These are phyloP conservation scores for Rafetus swinhoei DNA, from an alignment of 2,113 vertebrate genomes.

Conservation along the genomic window DNA sequence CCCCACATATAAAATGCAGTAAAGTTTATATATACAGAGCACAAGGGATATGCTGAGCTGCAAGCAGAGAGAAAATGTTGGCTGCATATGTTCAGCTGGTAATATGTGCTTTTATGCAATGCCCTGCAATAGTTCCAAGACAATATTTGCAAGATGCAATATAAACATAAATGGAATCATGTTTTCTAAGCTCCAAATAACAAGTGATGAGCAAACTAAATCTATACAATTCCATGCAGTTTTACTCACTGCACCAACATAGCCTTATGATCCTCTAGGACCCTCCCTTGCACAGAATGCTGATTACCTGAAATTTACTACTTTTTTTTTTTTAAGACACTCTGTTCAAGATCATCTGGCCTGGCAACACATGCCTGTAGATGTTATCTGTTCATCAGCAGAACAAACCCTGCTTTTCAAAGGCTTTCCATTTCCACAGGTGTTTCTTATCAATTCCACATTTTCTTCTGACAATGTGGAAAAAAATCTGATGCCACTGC, in stretches of 20 bases:
- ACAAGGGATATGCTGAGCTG: conserved; percentile 23
- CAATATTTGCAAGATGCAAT: conserved; percentile 64
- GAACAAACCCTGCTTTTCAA: conserved; percentile 43
- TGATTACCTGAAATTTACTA: conserved; percentile 32
- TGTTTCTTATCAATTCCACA: conserved; percentile 57
- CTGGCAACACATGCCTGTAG: conserved; percentile 46
- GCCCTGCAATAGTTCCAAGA: conserved; percentile 49
- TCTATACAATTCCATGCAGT: neutral
- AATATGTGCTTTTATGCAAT: conserved; percentile 42
- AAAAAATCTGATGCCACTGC: conserved; percentile 41
- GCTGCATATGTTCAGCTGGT: conserved; percentile 55
- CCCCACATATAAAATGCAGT: conserved; percentile 21
- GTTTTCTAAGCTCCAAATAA: conserved; percentile 35
- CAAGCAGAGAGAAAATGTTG: conserved; percentile 39
- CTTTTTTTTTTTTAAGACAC: neutral
- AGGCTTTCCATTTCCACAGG: conserved; percentile 45
- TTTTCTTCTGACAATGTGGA: conserved; percentile 50
- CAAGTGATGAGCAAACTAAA: conserved; percentile 11
- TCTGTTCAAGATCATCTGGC: conserved; percentile 32
- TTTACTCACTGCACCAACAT: conserved; percentile 75
- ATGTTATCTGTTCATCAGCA: conserved; percentile 55
- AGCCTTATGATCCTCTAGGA: conserved; percentile 86
- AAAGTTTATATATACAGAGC: conserved; percentile 34
- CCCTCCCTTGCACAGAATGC: conserved; percentile 61
- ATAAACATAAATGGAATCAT: conserved; percentile 17